Conservation (phyloP, 2,113 vertebrate genomes). For the Typhlomys cinereus region DNA sequence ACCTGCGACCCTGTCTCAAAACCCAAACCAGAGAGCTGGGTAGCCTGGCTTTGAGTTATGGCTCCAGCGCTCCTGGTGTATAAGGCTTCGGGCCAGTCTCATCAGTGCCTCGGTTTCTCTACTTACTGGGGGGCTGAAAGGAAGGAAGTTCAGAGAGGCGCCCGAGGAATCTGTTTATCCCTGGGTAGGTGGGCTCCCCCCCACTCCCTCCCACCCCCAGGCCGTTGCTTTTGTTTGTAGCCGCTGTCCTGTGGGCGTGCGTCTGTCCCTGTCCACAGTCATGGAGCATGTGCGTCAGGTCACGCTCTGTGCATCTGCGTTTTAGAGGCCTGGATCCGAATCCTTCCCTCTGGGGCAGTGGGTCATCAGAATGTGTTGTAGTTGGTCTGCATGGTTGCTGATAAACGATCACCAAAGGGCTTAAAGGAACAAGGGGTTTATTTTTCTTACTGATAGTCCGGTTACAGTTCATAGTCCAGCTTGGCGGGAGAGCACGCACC, state of each 20-base stretch:
- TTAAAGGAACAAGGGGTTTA: too few species aligned
- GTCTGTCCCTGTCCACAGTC: background rate
- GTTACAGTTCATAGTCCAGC: too few species aligned
- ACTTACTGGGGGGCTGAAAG: rapidly evolving
- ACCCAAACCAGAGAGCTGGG: background rate
- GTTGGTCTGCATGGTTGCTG: too few species aligned
- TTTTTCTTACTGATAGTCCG: too few species aligned
- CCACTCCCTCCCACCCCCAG: too few species aligned
- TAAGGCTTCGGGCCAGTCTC: background rate
- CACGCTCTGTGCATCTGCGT: background rate
- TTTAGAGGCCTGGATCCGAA: background rate
- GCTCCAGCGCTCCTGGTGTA: too few species aligned
- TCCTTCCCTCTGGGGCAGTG: background rate
- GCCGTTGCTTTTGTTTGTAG: background rate
- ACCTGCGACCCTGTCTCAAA: background rate
- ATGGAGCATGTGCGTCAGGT: background rate
- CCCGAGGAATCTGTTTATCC: too few species aligned
- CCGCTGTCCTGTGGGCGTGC: background rate
- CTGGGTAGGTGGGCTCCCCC: too few species aligned
- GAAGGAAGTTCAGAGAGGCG: background rate
- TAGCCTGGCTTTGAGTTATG: background rate
- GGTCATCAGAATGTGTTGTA: too few species aligned
- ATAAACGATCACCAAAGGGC: too few species aligned
- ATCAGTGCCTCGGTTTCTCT: background rate
- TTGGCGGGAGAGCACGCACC: too few species aligned